Evolutionary conservation across 2,113 vertebrate species (phyloP), one percentile per base, ranked within the genome.

Genomic region (Solenodon paradoxus): DNA sequence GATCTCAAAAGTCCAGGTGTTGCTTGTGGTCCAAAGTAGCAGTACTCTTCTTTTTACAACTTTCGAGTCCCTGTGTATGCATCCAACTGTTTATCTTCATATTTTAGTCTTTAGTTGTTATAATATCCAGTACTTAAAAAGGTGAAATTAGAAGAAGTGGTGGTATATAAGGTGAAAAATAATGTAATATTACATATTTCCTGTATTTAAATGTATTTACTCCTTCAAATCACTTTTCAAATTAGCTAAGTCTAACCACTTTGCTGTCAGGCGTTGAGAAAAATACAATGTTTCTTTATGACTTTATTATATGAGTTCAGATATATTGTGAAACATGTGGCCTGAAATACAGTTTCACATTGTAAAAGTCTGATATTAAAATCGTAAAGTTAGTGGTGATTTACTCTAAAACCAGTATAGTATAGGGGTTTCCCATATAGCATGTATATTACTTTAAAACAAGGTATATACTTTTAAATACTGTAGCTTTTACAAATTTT

Each of bases 1-100:
- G 26, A 85, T 96, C 96, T 95, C 5, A 69, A 66, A 96, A 87
- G n/a, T 96, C 93, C 55, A 84, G 49, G 88, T 63, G 95, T 97
- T 97, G 77, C 82, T 88, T 85, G 74, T 94, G 97, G 68, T 74
- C 91, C 96, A 0, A 15, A 66, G 79, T 94, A 90, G 47, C 89
- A 94, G 40, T 66, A 35, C 53, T 85, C 64, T 90, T 97, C 47
- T 81, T 13, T 84, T 83, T 79, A 22, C 59, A 87, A 75, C 17
- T 0, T 87, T 28, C 72, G 69, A 42, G 74, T 92, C 49, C 6
- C 72, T 19, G 57, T 47, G 63, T 74, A 1, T 12, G n/a, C 26
- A 9, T 74, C 95, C 79, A 42, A 3, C 92, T 40, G 0, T 82
- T 53, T 11, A 26, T 35, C 82, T 82, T 95, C 17, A 2, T 96